Conservation (phyloP, 2,888 invertebrate species). For the Leptinotarsa haldemani region DNA sequence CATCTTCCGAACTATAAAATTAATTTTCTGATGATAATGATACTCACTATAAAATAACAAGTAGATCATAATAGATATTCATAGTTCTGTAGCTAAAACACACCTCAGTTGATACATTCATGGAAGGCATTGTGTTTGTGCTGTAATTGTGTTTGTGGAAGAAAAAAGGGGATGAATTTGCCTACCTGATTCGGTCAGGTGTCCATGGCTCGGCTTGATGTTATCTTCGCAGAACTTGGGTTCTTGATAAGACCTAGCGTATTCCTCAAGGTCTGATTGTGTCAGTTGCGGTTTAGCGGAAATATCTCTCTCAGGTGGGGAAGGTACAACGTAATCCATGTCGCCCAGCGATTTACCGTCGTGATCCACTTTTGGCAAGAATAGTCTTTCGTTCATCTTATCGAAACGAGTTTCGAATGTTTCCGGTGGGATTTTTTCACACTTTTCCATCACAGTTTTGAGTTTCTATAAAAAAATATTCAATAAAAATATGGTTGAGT, state of each 20-base stretch:
- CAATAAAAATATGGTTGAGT: no score
- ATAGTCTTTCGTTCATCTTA: conserved; percentile 65
- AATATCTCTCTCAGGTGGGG: conserved; percentile 77
- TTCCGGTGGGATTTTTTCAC: conserved; percentile 73
- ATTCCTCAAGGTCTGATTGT: conserved; percentile 78
- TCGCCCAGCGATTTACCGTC: conserved; percentile 74
- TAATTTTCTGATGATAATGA: no score
- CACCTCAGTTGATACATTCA: no score
- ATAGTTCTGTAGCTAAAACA: no score
- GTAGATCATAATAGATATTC: no score
- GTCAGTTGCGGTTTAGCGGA: conserved; percentile 67
- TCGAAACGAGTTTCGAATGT: conserved; percentile 69
- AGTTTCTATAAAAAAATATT: conserved; percentile 66
- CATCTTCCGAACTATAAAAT: no score
- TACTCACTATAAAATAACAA: no score
- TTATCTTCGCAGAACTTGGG: conserved; percentile 58
- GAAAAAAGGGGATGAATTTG: background rate
- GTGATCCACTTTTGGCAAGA: conserved; percentile 72
- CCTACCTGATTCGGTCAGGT: conserved; percentile 46
- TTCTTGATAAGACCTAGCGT: conserved; percentile 72
- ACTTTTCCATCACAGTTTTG: conserved; percentile 78
- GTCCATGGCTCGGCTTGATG: conserved; percentile 46
- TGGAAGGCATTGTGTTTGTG: background rate
- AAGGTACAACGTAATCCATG: conserved; percentile 75
- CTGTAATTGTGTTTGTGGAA: background rate